Base-by-base conservation (phyloP, 2,888 invertebrate genomes). In the Tetragnatha montana region DNA sequence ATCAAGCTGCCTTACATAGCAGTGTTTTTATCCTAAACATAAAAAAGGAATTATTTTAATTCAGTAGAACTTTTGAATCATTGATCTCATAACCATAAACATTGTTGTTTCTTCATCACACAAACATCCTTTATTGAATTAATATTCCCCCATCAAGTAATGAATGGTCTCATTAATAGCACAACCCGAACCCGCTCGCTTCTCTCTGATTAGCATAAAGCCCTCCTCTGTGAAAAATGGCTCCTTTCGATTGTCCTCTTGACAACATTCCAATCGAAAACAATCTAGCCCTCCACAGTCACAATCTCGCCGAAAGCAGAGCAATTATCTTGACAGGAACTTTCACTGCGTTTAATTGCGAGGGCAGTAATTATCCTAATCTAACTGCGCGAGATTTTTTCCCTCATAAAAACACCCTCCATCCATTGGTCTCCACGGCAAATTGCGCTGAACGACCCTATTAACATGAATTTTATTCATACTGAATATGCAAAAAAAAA, bases 381-480 rank as follows among this genome's bases (percentile, higher is more conserved):
- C 60, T 60, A 60, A 60, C 12, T 60, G 17, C 60, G 35, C 1
- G 60, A 60, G 60, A 60, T 60, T 60, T 60, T 17, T 60, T 10
- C 17, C 60, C 12, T 0, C 60, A 8, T 35, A 35, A 35, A 35
- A 35, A 17, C 60, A 10, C 60, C 17, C 60, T 60, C 17, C 17
- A 12, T 60, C 12, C 60, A 60, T 17, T 10, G 60, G 60, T 60
- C 17, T 60, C 14, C 4, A 60, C 60, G 21, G 60, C 60, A 82
- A 82, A 73, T 74, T 60, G 60, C 73, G 14, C 68, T 60, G 51
- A 82, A 82, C 73, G 73, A 74, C 74, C 22, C 82, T 82, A 50
- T 71, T 73, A 51, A 74, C 82, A 82, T 50, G 19, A 74, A 74
- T 82, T 82, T 82, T 74, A 82, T 82, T 82, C 82, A 82, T 74